A percentile compares a stretch with the other conserved stretches of the same genome.
Conservation (phyloP, 1,140 invertebrate species). For the Chymomyza costata region DNA sequence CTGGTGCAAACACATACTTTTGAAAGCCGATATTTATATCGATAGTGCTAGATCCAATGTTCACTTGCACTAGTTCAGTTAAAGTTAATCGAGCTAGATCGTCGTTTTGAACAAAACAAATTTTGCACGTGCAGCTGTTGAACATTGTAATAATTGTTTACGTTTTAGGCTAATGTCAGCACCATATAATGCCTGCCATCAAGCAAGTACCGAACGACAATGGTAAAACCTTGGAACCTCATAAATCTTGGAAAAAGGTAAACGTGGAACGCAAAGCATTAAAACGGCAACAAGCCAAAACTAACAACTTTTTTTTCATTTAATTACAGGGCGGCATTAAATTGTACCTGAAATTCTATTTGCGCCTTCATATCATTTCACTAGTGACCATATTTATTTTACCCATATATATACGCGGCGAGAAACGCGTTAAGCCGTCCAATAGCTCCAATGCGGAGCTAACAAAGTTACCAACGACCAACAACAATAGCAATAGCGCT, state of each 20-base stretch:
- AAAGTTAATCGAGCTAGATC: too few species aligned
- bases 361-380: conserved; percentile 79
- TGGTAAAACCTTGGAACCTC: conserved; percentile 31
- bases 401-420: conserved; percentile 74
- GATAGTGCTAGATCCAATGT: too few species aligned
- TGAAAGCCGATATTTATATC: too few species aligned
- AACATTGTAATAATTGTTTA: too few species aligned
- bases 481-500: neutral
- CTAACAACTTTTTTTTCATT: neutral
- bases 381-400: conserved; percentile 77
- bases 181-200: conserved; percentile 27
- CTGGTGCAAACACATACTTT: too few species aligned
- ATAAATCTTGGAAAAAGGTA: conserved; percentile 80
- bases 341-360: conserved; percentile 82
- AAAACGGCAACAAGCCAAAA: conserved; percentile 75
- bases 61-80: too few species aligned
- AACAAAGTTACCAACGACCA: neutral
- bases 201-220: conserved; percentile 23
- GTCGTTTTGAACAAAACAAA: too few species aligned
- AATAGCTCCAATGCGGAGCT: conserved; percentile 4
- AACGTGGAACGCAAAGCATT: conserved; percentile 79
- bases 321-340: conserved; percentile 77
- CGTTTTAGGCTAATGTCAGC: too few species aligned
- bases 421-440: conserved; percentile 30
- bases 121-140: too few species aligned